A percentile compares a stretch with the other conserved stretches of the same genome.
phyloP scores from a whole-genome alignment of 2,113 vertebrate genomes.

The Callipepla squamata region DNA sequence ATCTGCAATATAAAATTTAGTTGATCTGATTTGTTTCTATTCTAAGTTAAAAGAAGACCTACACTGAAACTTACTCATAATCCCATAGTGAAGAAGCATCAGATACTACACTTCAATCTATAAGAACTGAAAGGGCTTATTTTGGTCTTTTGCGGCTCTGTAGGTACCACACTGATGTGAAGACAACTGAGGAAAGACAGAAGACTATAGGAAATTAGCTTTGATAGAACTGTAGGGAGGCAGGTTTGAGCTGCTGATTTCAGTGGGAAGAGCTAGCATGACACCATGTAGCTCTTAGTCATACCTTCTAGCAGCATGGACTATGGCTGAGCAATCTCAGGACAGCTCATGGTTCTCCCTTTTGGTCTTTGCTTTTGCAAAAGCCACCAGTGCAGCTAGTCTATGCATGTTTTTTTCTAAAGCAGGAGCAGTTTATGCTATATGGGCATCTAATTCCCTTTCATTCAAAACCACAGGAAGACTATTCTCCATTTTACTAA shows the following conservation, averaged over 20 bases:
- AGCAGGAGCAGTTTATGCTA: neutral
- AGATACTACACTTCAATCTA: neutral
- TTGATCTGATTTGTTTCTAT: neutral
- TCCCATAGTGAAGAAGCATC: neutral
- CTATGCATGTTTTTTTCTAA: neutral
- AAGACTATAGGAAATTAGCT: neutral
- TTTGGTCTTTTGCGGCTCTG: neutral
- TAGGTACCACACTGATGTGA: neutral
- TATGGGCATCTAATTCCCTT: neutral
- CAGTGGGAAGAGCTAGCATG: neutral
- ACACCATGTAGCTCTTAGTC: neutral
- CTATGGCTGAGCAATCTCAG: neutral
- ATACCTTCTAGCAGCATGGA: neutral
- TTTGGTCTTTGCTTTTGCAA: neutral
- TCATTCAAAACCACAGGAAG: neutral
- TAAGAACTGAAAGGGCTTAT: neutral
- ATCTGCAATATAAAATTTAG: neutral
- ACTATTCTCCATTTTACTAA: neutral
- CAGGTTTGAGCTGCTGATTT: neutral
- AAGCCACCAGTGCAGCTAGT: neutral
- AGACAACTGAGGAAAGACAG: neutral
- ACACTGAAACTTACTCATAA: neutral
- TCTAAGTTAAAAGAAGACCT: neutral
- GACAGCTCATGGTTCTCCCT: neutral
- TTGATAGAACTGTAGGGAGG: neutral